Conservation (phyloP, 2,888 invertebrate species). For the Gibbula magus region DNA sequence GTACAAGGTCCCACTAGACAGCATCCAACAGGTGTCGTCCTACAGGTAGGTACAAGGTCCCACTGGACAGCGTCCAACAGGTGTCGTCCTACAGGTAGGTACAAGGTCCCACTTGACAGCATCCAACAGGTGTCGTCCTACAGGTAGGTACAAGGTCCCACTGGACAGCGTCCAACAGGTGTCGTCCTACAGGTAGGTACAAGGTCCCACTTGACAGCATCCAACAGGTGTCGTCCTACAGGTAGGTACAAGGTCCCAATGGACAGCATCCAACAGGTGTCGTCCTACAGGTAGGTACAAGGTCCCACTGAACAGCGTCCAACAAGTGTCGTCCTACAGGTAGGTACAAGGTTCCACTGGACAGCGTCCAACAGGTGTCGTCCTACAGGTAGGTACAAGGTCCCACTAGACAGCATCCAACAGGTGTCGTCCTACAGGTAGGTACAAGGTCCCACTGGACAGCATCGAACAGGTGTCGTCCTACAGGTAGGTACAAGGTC, state of each 20-base stretch:
- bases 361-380: background rate
- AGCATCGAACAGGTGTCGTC: background rate
- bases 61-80: slow-evolving; percentile 75
- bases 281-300: background rate
- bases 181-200: slow-evolving; percentile 68
- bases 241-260: slow-evolving; percentile 83
- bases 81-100: slow-evolving; percentile 70
- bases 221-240: slow-evolving; percentile 93
- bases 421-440: background rate
- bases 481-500: background rate
- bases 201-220: too few relatives aligned
- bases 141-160: slow-evolving; percentile 87
- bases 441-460: background rate
- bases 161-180: slow-evolving; percentile 73
- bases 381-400: background rate
- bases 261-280: background rate
- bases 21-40: slow-evolving; percentile 68
- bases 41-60: slow-evolving; percentile 81
- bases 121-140: too few relatives aligned
- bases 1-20: slow-evolving; percentile 75
- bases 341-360: background rate
- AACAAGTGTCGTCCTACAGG: slow-evolving; percentile 10
- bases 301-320: background rate
- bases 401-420: background rate
- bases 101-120: too few relatives aligned